Evolutionary conservation across 1,140 invertebrate species (phyloP), one percentile per base, ranked within the genome.

Genomic region (Bombus sibiricus): DNA sequence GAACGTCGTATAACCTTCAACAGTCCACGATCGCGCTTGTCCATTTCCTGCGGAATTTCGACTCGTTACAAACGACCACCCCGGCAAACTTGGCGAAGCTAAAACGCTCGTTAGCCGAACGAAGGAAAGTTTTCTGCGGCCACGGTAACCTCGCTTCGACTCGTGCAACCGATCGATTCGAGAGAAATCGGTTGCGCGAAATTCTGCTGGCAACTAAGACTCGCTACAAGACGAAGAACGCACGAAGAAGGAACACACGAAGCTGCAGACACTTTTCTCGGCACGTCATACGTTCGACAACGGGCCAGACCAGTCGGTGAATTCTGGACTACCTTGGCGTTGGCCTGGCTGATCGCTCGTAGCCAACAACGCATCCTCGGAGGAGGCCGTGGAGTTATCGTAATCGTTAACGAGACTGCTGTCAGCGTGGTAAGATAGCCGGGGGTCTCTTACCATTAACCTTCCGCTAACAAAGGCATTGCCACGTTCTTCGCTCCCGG

Each of bases 391-490:
- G 78, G 91, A 92, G 91, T 91, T 92, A 92, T 92, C 91, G 91
- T 92, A 92, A 92, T 92, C 91, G 92, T 91, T 93, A 93, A 93
- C 93, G 91, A 93, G 91, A 86, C 88, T 89, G 90, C 91, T 93
- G 93, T 92, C 92, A 92, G 92, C 92, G 86, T 90, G 88, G 89
- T 86, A 87, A 92, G 92, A 92, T 90, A 92, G 86, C 92, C 90
- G 81, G 89, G 90, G 89, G 89, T 90, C 92, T 73, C 78, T 91
- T 89, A 84, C 93, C 90, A 93, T 94, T 94, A 94, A 94, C 93
- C 93, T 93, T 93, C 90, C 92, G 90, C 92, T 92, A 93, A 92
- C 92, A 93, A 93, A 93, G 91, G 92, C 91, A 93, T 92, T 92
- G 92, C 92, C 91, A 93, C 92, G 91, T 93, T 93, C 92, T 92